Percentiles rank a stretch among this genome's conserved stretches.
phyloP scores from a whole-genome alignment of 1,140 invertebrate genomes.

The Drosophila bifasciata region DNA sequence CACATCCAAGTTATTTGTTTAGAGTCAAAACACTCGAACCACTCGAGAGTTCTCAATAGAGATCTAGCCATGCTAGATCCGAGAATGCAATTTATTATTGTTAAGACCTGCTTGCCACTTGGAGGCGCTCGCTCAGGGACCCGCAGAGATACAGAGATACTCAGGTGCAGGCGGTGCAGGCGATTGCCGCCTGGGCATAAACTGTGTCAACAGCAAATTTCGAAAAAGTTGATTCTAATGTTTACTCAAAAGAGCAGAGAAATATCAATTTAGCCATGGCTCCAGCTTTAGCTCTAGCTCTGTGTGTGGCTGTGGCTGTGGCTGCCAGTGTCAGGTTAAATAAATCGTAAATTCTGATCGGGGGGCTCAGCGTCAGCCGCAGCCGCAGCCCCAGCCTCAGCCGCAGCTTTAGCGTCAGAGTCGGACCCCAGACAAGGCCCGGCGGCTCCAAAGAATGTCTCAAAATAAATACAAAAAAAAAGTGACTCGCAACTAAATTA shows the following conservation, averaged over 20 bases:
- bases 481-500: constrained; percentile 61
- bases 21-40: constrained; percentile 62
- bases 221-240: constrained; percentile 75
- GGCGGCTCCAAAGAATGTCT: constrained; percentile 58
- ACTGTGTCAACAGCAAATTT: constrained; percentile 78
- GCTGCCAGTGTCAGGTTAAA: constrained; percentile 52
- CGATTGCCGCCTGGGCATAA: constrained; percentile 42
- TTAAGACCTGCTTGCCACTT: constrained; percentile 7
- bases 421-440: too few species aligned
- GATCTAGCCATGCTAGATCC: constrained; percentile 36
- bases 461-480: constrained; percentile 54
- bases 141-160: constrained; percentile 33
- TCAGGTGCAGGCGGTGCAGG: constrained; percentile 62
- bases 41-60: constrained; percentile 66
- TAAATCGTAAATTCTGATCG: constrained; percentile 63
- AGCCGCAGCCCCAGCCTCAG: too few species aligned
- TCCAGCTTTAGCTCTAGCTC: not conserved
- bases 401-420: too few species aligned
- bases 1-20: constrained; percentile 53
- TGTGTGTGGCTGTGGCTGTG: constrained; percentile 29
- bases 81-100: constrained; percentile 74
- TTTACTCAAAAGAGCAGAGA: constrained; percentile 47
- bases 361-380: constrained; percentile 8
- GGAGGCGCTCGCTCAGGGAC: constrained; percentile 10
- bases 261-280: constrained; percentile 63